Conservation (phyloP, 1,140 invertebrate genomes). For the Danaus melanippus region DNA sequence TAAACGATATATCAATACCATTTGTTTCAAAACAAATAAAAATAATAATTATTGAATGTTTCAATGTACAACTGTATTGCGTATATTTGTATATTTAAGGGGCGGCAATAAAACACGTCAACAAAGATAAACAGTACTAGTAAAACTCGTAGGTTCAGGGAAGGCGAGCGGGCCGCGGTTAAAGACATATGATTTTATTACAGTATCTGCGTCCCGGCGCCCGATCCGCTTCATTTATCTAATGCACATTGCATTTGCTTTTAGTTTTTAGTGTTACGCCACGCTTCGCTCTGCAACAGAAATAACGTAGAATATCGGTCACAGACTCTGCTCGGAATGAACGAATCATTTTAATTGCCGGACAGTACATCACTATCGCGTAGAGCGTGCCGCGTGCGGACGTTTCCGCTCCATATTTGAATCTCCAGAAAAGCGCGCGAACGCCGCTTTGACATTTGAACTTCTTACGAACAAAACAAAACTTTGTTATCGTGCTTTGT, state of each 20-base stretch:
- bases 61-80: no score
- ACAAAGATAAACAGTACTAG: slow-evolving; percentile 4
- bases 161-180: slow-evolving; percentile 14
- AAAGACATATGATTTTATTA: slow-evolving; percentile 15
- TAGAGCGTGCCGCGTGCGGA: slow-evolving; percentile 55
- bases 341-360: slow-evolving; percentile 61
- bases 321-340: slow-evolving; percentile 54
- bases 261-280: slow-evolving; percentile 68
- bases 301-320: slow-evolving; percentile 70
- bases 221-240: slow-evolving; percentile 56
- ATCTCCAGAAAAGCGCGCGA: slow-evolving; percentile 40
- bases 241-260: slow-evolving; percentile 65
- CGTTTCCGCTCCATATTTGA: slow-evolving; percentile 48
- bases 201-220: slow-evolving; percentile 25
- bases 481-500: slow-evolving; percentile 12
- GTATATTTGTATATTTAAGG: no score
- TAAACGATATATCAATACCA: no score
- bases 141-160: slow-evolving; percentile 3
- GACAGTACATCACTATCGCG: slow-evolving; percentile 57
- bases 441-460: slow-evolving; percentile 28
- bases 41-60: no score
- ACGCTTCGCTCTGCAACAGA: slow-evolving; percentile 51
- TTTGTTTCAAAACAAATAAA: no score
- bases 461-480: slow-evolving; percentile 9
- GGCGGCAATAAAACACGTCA: neutral